phyloP scores from a whole-genome alignment of 1,140 invertebrate species.

The Halesus radiatus region DNA sequence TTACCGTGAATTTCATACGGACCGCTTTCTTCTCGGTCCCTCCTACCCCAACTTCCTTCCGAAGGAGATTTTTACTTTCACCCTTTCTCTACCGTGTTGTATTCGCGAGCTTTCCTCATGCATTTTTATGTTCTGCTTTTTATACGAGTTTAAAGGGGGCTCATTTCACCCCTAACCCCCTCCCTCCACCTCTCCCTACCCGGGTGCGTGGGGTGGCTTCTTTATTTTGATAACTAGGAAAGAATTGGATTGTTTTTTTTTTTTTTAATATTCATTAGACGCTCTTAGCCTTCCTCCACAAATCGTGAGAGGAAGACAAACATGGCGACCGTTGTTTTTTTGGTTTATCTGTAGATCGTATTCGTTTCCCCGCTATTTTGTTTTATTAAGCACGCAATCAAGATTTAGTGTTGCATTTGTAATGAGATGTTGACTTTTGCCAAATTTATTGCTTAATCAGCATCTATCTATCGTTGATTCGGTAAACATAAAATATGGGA shows the following conservation, averaged over 20 bases:
- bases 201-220: slow-evolving; percentile 63
- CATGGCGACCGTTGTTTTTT: slow-evolving; percentile 41
- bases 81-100: slow-evolving; percentile 68
- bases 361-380: slow-evolving; percentile 13
- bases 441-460: slow-evolving; percentile 41
- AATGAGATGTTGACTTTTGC: slow-evolving; percentile 36
- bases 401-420: slow-evolving; percentile 49
- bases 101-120: slow-evolving; percentile 70
- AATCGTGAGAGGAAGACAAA: slow-evolving; percentile 51
- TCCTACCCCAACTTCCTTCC: slow-evolving; percentile 44
- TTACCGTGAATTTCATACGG: slow-evolving; percentile 56
- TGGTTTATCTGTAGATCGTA: slow-evolving; percentile 44
- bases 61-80: slow-evolving; percentile 59
- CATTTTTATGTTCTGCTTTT: slow-evolving; percentile 74
- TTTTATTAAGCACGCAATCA: slow-evolving; percentile 52
- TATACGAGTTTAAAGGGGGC: slow-evolving; percentile 72
- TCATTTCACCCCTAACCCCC: slow-evolving; percentile 55
- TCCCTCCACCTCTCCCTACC: slow-evolving; percentile 25
- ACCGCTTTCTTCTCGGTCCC: slow-evolving; percentile 47
- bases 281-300: slow-evolving; percentile 47
- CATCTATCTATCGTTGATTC: background rate
- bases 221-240: slow-evolving; percentile 70
- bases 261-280: slow-evolving; percentile 58
- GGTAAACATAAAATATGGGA: background rate
- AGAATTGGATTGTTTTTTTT: slow-evolving; percentile 59